Conservation (phyloP, 2,113 vertebrate species). For the Gopherus flavomarginatus region DNA sequence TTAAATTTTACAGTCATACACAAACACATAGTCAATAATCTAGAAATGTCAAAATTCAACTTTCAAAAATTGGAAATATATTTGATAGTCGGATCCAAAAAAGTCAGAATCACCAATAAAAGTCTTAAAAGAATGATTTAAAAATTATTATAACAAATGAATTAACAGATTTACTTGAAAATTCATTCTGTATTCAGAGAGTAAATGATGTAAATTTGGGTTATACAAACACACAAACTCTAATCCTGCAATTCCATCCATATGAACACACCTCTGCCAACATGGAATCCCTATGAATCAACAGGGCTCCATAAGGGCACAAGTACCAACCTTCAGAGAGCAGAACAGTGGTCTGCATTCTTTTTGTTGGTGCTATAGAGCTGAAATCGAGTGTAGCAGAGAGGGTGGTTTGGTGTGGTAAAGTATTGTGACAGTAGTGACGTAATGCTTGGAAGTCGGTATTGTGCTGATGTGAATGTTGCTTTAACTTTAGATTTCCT, state of each 20-base stretch:
- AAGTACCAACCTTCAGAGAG: not conserved
- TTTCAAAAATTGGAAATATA: not conserved
- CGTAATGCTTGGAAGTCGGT: not conserved
- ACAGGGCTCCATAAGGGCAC: fast-evolving
- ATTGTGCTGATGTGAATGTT: not conserved
- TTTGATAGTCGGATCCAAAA: not conserved
- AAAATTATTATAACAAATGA: not conserved
- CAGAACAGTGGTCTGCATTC: not conserved
- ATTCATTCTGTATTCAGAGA: not conserved
- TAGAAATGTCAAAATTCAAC: not conserved
- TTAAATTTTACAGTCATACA: not conserved
- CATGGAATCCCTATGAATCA: not conserved
- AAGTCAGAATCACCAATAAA: not conserved
- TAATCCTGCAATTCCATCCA: not conserved
- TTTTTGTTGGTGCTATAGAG: not conserved
- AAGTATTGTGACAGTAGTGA: not conserved
- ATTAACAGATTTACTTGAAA: not conserved
- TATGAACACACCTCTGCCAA: not conserved
- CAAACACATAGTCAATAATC: not conserved
- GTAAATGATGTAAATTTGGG: not conserved
- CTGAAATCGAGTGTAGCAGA: not conserved
- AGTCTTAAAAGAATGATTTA: not conserved
- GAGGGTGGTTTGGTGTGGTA: not conserved
- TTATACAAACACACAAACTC: too few species aligned
- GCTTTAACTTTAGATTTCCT: not conserved